These are phyloP conservation scores for Phylloscopus collybita DNA, from an alignment of 2,797 vertebrate species.

Conservation along the genomic window DNA sequence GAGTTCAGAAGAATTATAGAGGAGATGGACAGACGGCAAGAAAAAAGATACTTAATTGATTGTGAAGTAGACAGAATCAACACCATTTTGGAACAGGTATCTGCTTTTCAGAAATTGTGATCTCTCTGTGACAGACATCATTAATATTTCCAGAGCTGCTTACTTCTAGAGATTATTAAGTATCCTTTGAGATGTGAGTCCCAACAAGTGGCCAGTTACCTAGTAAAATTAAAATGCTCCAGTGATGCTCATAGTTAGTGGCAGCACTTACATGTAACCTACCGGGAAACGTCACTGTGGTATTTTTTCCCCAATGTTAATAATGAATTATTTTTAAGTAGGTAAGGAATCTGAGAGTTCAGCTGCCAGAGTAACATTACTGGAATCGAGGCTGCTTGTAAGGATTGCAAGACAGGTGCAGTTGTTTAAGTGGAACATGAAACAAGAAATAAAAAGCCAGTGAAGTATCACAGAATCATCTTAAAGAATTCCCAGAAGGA, in stretches of 20 bases:
- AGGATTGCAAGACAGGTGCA: background rate
- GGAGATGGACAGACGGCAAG: conserved; percentile 98
- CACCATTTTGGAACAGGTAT: conserved; percentile 97
- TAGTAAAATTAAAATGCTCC: background rate
- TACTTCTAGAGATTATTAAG: background rate
- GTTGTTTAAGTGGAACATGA: background rate
- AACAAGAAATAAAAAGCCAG: conserved; percentile 8
- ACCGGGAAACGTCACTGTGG: background rate
- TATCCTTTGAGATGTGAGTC: background rate
- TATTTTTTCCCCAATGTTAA: conserved; percentile 20
- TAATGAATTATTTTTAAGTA: conserved; percentile 41
- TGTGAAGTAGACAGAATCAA: conserved; percentile 97
- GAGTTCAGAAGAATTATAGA: conserved; percentile 98
- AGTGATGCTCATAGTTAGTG: background rate
- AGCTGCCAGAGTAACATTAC: background rate
- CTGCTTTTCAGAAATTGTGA: background rate
- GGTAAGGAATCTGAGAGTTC: background rate
- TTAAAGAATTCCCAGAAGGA: conserved; percentile 2
- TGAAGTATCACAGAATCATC: background rate
- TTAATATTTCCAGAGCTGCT: background rate
- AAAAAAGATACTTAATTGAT: conserved; percentile 97
- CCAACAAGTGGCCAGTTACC: background rate
- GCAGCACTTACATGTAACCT: background rate
- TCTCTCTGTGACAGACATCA: background rate
- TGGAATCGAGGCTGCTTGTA: background rate